phyloP scores from a whole-genome alignment of 1,140 invertebrate species.

The Aphaenogaster rudis region DNA sequence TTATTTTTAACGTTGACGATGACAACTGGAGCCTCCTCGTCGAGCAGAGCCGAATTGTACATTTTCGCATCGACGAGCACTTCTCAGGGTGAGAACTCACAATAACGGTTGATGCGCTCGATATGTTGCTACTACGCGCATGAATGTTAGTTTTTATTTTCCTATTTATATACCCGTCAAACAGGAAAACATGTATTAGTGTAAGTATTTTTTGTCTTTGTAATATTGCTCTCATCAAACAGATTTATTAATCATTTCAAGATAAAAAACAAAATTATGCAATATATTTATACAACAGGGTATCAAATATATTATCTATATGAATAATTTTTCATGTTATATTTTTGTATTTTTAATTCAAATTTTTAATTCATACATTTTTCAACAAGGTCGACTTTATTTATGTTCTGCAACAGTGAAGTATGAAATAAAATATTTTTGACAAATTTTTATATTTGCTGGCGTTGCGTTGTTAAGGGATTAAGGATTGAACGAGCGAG shows the following conservation, averaged over 20 bases:
- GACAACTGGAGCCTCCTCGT: conserved; percentile 42
- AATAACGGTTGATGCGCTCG: conserved; percentile 45
- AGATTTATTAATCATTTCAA: background rate
- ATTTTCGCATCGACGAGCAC: conserved; percentile 50
- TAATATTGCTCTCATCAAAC: background rate
- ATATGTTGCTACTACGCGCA: conserved; percentile 22
- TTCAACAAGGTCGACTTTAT: background rate
- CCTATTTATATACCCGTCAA: conserved; percentile 15
- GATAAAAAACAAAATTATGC: background rate
- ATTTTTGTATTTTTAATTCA: background rate
- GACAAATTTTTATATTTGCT: conserved; percentile 27
- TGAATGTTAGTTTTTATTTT: conserved; percentile 28
- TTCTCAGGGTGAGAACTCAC: conserved; percentile 48
- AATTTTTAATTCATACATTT: background rate
- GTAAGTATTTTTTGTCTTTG: conserved; percentile 9
- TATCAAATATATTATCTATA: background rate
- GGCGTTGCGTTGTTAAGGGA: conserved; percentile 15
- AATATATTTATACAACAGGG: too few relatives aligned
- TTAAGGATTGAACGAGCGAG: conserved; percentile 13
- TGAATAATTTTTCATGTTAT: background rate
- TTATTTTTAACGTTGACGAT: conserved; percentile 50
- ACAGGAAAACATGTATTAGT: background rate
- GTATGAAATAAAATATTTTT: conserved; percentile 38
- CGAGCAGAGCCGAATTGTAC: conserved; percentile 41
- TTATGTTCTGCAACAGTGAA: background rate